Base-by-base conservation (phyloP, 2,113 vertebrate genomes). In the Syngnathus scovelli region DNA sequence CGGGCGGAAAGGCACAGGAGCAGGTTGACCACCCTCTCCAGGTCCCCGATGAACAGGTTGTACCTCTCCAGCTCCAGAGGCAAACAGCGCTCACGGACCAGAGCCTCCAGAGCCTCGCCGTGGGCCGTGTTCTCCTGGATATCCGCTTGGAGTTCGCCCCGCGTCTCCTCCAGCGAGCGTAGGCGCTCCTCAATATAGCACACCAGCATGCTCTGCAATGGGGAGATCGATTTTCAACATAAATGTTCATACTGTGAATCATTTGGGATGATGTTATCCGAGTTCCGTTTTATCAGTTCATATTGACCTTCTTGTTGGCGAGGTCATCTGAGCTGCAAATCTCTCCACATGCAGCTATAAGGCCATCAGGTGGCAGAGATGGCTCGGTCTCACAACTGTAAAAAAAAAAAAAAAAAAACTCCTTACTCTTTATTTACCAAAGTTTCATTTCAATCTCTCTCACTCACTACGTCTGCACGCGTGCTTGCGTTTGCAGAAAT, bases 1-100 rank as follows among this genome's bases (percentile, higher is more conserved):
- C 96, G 93, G 55, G 92, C 93, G 10, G 95, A 96, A 46, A 99
- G 78, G 65, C 95, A 94, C 61, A 99, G 86, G 78, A 99, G 69
- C 73, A 99, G 93, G 81, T 83, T 96, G 49, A 98, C 85, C 15
- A 98, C 96, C 5, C 94, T 93, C 88, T 98, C 95, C 81, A 99
- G 82, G 87, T 99, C 95, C 0, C 89, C 93, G 0, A 98, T 89
- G 87, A 98, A 98, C 71, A 93, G 89, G 64, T 70, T 33, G 88
- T 96, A 98, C 18, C 93, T 86, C 82, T 98, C 92, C 4, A 92
- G 84, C 71, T 98, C 95, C 0, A 90, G 81, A 0, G 95, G 90
- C 3, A 84, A 71, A 84, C 95, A 99, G 33, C 85, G 37, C 0
- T 80, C 85, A 5, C 46, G 44, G 16, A 98, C 89, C 9, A 71